phyloP scores from a whole-genome alignment of 2,797 vertebrate genomes.

The Poliocrania exsul region DNA sequence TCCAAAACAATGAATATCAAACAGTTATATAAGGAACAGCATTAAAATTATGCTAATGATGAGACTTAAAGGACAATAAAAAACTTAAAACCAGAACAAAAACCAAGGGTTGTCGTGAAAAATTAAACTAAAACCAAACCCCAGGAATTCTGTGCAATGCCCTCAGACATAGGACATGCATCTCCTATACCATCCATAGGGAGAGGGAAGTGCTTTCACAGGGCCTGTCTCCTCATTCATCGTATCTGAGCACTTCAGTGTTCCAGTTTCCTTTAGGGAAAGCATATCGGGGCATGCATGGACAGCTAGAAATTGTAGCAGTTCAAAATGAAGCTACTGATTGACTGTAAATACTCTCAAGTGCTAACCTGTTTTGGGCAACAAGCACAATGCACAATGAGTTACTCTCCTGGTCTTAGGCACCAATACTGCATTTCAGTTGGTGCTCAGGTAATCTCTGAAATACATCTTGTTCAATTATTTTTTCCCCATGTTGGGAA shows the following conservation, averaged over 20 bases:
- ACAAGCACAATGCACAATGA: not conserved
- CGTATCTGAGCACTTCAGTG: accelerated
- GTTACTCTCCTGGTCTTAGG: not conserved
- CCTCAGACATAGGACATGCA: accelerated
- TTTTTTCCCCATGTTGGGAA: not conserved
- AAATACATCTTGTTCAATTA: not conserved
- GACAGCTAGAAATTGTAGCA: not conserved
- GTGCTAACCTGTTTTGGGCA: not conserved
- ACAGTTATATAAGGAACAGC: not conserved
- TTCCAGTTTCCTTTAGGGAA: not conserved
- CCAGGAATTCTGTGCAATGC: not conserved
- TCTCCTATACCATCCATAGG: not conserved
- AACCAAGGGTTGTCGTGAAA: not conserved
- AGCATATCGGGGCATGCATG: accelerated
- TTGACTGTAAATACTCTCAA: not conserved
- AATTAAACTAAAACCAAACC: not conserved
- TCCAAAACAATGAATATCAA: not conserved
- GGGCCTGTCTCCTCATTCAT: not conserved
- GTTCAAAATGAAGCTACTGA: not conserved
- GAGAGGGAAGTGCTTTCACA: not conserved
- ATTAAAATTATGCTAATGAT: not conserved
- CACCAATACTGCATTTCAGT: not conserved
- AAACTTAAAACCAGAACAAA: not conserved
- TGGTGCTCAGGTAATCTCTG: not conserved
- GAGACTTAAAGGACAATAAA: not conserved